A percentile compares a stretch with the other conserved stretches of the same genome.
Evolutionary conservation across 2,113 vertebrate species (phyloP).

Genomic region (Thunnus thynnus): DNA sequence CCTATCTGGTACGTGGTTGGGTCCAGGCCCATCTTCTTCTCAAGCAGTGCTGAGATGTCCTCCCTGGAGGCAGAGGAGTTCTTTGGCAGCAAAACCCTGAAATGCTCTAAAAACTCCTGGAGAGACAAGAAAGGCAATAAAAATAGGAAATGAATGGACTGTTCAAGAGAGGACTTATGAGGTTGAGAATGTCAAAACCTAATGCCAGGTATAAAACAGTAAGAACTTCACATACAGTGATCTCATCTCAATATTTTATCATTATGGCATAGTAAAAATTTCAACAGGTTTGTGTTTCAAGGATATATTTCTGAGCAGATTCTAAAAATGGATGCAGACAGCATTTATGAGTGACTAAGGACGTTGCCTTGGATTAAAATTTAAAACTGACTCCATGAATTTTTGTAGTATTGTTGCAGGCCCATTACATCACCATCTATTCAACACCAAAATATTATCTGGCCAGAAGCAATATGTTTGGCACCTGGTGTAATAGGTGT

Average conservation of each 20-base stretch:
- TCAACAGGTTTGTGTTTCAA: background rate
- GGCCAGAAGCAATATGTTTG: background rate
- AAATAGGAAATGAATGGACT: background rate
- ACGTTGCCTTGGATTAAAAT: background rate
- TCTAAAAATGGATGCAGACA: background rate
- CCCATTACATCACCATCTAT: background rate
- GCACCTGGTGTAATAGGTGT: background rate
- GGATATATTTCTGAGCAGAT: background rate
- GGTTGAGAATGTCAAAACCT: background rate
- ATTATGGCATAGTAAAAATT: background rate
- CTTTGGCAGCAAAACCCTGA: conserved; percentile 93
- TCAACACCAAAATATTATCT: background rate
- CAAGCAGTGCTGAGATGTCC: conserved; percentile 87
- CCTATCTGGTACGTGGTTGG: conserved; percentile 94
- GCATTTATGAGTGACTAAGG: background rate
- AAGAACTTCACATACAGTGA: background rate
- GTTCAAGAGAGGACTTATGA: background rate
- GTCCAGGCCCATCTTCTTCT: conserved; percentile 89
- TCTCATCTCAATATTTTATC: background rate
- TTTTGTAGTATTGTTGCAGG: background rate
- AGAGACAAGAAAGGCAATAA: background rate
- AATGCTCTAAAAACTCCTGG: conserved; percentile 95
- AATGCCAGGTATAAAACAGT: background rate
- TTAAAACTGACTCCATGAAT: background rate
- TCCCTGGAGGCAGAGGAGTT: conserved; percentile 85